Percentiles rank a stretch among this genome's conserved stretches.
Evolutionary conservation across 2,113 vertebrate genomes (phyloP).

Genomic region (Numida meleagris): DNA sequence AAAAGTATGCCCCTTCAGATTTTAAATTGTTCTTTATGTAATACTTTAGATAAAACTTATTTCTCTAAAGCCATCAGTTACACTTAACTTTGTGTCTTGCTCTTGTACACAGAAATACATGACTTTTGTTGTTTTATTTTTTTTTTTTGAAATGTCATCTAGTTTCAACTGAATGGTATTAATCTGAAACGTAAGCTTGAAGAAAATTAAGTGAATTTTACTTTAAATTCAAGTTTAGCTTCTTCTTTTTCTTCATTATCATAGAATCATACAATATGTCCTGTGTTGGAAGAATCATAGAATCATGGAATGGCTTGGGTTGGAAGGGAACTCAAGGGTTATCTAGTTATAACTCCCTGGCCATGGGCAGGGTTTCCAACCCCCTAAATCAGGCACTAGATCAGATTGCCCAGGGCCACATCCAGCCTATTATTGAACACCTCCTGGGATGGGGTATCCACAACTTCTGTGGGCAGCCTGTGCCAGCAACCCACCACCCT

Average conservation of each 20-base stretch:
- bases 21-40: not conserved
- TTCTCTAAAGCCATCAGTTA: not conserved
- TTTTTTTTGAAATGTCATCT: not conserved
- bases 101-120: not conserved
- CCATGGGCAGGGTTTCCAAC: no score
- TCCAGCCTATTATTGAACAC: no score
- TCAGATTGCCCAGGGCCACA: no score
- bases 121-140: not conserved
- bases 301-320: no score
- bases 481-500: no score
- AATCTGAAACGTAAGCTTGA: not conserved
- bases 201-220: not conserved
- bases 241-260: not conserved
- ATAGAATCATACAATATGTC: not conserved
- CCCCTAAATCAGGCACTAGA: no score
- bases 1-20: constrained; percentile 10
- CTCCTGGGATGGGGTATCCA: no score
- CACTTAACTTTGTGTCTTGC: not conserved
- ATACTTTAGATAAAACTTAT: not conserved
- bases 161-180: not conserved
- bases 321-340: no score
- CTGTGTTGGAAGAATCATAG: not conserved
- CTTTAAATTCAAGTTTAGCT: not conserved
- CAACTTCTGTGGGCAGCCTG: no score
- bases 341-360: no score